These are phyloP conservation scores for Cotesia chilonis DNA, from an alignment of 1,140 invertebrate species.

Conservation along the genomic window DNA sequence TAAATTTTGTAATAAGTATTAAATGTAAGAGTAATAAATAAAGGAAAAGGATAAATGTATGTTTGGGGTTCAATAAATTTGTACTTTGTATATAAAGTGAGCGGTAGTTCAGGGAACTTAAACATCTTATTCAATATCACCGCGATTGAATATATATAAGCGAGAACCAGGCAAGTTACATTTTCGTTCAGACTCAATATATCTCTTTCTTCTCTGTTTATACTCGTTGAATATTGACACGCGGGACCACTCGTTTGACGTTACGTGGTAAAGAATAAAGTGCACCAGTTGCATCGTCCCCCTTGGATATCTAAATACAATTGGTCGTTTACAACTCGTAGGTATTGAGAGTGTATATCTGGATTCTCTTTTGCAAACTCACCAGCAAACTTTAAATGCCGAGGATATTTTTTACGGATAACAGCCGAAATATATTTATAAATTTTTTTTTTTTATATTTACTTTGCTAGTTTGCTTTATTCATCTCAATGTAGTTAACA, in stretches of 20 bases:
- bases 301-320: constrained; percentile 28
- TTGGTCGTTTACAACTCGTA: constrained; percentile 29
- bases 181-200: constrained; percentile 18
- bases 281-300: not conserved
- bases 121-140: constrained; percentile 18
- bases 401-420: constrained; percentile 12
- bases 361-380: constrained; percentile 5
- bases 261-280: constrained; percentile 30
- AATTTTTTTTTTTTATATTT: not conserved
- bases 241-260: constrained; percentile 24
- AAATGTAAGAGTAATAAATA: too few relatives aligned
- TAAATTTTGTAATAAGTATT: too few relatives aligned
- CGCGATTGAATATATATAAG: not conserved
- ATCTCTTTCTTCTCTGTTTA: not conserved
- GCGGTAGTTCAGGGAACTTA: not conserved
- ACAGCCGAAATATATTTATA: not conserved
- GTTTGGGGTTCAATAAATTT: too few relatives aligned
- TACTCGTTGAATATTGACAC: constrained; percentile 22
- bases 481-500: constrained; percentile 20
- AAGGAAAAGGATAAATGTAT: too few relatives aligned
- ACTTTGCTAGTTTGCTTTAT: constrained; percentile 8
- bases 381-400: not conserved
- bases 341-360: not conserved
- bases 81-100: too few relatives aligned
- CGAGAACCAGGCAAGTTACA: not conserved